These are phyloP conservation scores for Lasioglossum zephyrum DNA, from an alignment of 2,888 invertebrate genomes.

Conservation along the genomic window DNA sequence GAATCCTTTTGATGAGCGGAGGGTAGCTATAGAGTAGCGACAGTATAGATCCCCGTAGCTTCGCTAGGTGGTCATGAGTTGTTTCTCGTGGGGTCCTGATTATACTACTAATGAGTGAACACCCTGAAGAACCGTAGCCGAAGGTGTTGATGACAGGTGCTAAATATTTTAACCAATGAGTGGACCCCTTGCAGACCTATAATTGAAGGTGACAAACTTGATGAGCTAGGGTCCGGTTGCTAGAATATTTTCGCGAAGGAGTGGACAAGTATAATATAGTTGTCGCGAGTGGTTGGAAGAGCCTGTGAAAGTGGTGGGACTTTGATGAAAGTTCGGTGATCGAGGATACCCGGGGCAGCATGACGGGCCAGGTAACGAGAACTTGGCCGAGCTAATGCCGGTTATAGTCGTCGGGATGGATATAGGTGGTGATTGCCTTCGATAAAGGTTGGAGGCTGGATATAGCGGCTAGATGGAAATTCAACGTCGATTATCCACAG, in stretches of 20 bases:
- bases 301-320: not conserved
- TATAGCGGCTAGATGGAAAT: constrained; percentile 24
- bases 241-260: too few relatives aligned
- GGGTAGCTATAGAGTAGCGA: not conserved
- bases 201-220: not conserved
- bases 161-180: too few relatives aligned
- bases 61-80: not conserved
- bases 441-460: constrained; percentile 3
- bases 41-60: not conserved
- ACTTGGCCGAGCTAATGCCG: constrained; percentile 47
- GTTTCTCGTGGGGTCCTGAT: not conserved
- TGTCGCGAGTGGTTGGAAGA: not conserved
- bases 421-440: constrained; percentile 40
- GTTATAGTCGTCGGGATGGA: constrained; percentile 29
- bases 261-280: not conserved
- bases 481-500: not conserved
- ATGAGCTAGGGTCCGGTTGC: not conserved
- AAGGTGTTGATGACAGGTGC: too few relatives aligned
- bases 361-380: constrained; percentile 42
- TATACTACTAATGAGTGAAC: not conserved
- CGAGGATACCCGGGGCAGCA: not conserved
- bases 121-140: not conserved
- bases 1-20: not conserved
- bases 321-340: constrained; percentile 21
- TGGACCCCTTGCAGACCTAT: too few relatives aligned